Conservation (phyloP, 2,113 vertebrate genomes). For the Varanus salvator region DNA sequence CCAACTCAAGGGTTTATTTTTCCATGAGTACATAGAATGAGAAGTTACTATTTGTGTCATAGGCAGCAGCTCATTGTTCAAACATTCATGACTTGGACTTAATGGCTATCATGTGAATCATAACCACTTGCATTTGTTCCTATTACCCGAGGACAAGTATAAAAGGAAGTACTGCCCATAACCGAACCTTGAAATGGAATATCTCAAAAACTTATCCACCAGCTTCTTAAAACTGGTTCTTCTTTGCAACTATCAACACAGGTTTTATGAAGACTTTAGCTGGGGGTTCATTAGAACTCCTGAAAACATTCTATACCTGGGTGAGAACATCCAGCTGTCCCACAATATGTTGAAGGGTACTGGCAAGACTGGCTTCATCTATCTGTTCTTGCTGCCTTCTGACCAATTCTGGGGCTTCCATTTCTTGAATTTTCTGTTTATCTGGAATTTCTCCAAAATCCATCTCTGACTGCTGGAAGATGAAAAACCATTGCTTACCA, state of each 20-base stretch:
- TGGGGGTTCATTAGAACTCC: not conserved
- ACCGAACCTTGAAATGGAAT: not conserved
- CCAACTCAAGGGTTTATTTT: not conserved
- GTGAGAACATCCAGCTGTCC: conserved; percentile 93
- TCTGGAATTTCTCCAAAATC: conserved; percentile 62
- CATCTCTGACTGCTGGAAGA: conserved; percentile 67
- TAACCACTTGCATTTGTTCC: not conserved
- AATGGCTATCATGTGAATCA: not conserved
- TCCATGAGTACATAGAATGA: not conserved
- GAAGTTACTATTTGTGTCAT: not conserved
- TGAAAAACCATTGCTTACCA: conserved; percentile 47
- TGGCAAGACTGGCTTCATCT: conserved; percentile 73
- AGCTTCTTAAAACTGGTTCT: not conserved
- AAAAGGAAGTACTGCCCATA: not conserved
- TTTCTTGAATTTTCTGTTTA: conserved; percentile 69
- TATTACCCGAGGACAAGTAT: not conserved
- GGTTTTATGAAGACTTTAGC: not conserved
- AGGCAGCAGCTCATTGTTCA: not conserved
- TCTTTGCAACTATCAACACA: not conserved
- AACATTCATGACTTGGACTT: too few relatives aligned
- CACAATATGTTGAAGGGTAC: conserved; percentile 92
- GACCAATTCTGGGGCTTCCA: conserved; percentile 24
- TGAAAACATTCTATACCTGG: conserved; percentile 82
- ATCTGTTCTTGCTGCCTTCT: conserved; percentile 56
- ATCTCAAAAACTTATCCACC: not conserved